Base-by-base conservation (phyloP, 2,113 vertebrate species). In the Paralichthys olivaceus region DNA sequence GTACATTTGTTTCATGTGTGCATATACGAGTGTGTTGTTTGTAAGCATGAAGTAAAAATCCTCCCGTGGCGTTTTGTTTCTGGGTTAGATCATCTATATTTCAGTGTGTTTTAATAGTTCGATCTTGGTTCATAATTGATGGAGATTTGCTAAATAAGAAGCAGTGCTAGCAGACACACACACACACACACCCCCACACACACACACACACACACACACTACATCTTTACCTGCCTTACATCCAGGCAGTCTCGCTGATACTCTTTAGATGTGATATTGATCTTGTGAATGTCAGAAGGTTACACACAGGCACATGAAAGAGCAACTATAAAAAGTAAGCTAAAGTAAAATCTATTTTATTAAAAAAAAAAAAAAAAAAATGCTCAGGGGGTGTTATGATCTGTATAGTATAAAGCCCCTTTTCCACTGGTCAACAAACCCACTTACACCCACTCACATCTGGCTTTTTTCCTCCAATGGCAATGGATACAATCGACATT, bases 31-130 rank as follows among this genome's bases (percentile, higher is more conserved):
- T 74, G 28, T 71, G 37, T 23, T 61, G 53, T 28, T 12, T 40
- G 56, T 37, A 47, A 49, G 40, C 47, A 26, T 29, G 40, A 58
- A 54, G 26, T 15, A 66, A 57, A 61, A 74, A 66, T 53, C 14
- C 45, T 60, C 85, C 75, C 57, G 51, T 12, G 1, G 80, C 13
- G 4, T 76, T 81, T 87, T 74, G 69, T 87, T 88, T 87, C 75
- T 87, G 32, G 86, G 83, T 86, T 89, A 78, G 23, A 72, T 84
- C 77, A 81, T 90, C 49, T 69, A 88, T 88, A 86, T 84, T 88
- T 87, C 19, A 90, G 61, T 13, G n/a, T 58, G 58, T 79, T 72
- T 69, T 78, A 79, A 77, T 82, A 67, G 70, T 62, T 77, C 1
- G 8, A 57, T 78, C 29, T 70, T 47, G 23, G 49, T 77, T 73